Evolutionary conservation across 2,113 vertebrate species (phyloP).

Genomic region (Rhea pennata): DNA sequence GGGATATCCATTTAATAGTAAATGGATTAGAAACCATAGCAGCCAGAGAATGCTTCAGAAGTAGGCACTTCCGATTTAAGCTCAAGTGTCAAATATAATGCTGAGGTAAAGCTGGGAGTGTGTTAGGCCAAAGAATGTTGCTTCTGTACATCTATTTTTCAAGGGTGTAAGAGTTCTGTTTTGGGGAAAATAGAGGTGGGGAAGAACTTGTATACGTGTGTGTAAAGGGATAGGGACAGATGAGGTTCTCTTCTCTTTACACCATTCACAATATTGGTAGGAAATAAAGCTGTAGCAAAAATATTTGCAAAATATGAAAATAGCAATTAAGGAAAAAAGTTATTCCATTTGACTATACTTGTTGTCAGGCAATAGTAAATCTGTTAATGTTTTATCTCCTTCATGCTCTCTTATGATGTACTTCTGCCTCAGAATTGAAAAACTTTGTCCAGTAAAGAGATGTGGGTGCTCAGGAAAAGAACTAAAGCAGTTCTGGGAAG

Average conservation of each 20-base stretch:
- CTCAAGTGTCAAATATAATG: background rate
- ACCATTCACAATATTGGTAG: rapidly evolving
- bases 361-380: background rate
- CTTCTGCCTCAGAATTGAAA: background rate
- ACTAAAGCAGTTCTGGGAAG: background rate
- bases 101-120: background rate
- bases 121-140: background rate
- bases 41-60: background rate
- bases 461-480: background rate
- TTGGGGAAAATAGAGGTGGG: background rate
- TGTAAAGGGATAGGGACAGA: background rate
- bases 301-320: background rate
- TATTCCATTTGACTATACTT: background rate
- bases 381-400: background rate
- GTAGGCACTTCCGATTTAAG: background rate
- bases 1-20: background rate
- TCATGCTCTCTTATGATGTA: background rate
- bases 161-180: background rate
- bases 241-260: background rate
- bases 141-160: background rate
- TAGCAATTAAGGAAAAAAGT: background rate
- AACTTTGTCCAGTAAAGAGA: background rate
- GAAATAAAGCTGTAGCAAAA: background rate
- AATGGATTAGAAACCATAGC: background rate
- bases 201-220: background rate